phyloP scores from a whole-genome alignment of 2,113 vertebrate genomes.

The Drymodes brunneopygia region DNA sequence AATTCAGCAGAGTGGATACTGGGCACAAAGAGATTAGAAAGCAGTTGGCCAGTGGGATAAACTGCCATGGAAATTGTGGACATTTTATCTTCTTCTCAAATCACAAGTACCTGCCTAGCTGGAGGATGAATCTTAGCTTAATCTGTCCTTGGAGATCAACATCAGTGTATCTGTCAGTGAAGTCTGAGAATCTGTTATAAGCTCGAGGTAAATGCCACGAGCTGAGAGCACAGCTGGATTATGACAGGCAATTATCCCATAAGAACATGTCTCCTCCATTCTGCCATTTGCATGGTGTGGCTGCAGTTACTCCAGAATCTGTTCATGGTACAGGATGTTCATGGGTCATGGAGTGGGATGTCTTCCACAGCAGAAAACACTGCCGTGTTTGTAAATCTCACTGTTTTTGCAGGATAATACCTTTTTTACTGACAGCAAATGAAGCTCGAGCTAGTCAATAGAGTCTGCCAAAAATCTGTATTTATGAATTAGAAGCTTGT shows the following conservation, averaged over 20 bases:
- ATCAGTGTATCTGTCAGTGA: rapidly evolving
- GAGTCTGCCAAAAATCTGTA: not conserved
- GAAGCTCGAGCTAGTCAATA: not conserved
- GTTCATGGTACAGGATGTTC: not conserved
- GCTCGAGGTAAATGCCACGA: not conserved
- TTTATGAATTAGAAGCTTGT: not conserved
- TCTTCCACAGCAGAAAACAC: not conserved
- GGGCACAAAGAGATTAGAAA: not conserved
- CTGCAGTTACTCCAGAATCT: not conserved
- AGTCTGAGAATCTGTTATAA: not conserved
- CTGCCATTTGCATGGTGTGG: not conserved
- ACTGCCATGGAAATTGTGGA: not conserved
- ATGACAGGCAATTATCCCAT: not conserved
- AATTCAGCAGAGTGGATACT: not conserved
- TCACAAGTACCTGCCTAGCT: not conserved
- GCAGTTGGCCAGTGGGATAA: not conserved
- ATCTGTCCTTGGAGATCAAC: not conserved
- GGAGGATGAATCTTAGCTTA: not conserved
- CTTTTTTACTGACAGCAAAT: not conserved
- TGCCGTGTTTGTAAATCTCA: not conserved
- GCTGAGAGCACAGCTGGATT: not conserved
- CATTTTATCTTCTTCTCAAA: not conserved
- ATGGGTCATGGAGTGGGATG: rapidly evolving
- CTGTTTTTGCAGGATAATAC: not conserved
- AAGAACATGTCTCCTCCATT: rapidly evolving